Conservation (phyloP, 2,797 vertebrate species). For the Sebastes itinus region DNA sequence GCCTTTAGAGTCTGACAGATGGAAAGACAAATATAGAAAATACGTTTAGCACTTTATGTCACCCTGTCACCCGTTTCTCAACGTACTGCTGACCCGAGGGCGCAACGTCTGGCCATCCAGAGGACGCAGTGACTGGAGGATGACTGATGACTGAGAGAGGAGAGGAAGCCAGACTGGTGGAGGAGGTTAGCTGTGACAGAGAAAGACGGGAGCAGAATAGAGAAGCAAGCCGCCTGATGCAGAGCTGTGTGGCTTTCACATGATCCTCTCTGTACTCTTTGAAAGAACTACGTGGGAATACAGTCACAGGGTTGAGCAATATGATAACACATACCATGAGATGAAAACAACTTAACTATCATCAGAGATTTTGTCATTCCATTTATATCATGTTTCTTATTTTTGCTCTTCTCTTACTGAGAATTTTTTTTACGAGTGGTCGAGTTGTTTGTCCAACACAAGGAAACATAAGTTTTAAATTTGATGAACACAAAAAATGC, state of each 20-base stretch:
- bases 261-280: background rate
- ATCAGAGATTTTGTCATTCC: background rate
- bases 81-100: background rate
- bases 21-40: background rate
- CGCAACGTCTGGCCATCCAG: background rate
- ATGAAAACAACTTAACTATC: too few relatives aligned
- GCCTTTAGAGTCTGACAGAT: constrained; percentile 76
- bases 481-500: too few relatives aligned
- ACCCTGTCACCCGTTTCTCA: background rate
- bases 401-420: too few relatives aligned
- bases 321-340: background rate
- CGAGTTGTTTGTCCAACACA: too few relatives aligned
- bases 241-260: constrained; percentile 1
- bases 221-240: background rate
- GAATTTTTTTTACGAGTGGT: too few relatives aligned
- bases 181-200: background rate
- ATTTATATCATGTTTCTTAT: background rate
- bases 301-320: background rate
- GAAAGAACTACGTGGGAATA: background rate
- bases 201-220: background rate
- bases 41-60: background rate
- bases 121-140: background rate
- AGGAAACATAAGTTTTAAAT: too few relatives aligned
- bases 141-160: background rate
- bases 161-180: background rate